Percentiles rank a stretch among this genome's conserved stretches.
These are phyloP conservation scores for Umimayanthus kanabou DNA, from an alignment of 92 coral and sea anemone genomes.

Conservation along the genomic window DNA sequence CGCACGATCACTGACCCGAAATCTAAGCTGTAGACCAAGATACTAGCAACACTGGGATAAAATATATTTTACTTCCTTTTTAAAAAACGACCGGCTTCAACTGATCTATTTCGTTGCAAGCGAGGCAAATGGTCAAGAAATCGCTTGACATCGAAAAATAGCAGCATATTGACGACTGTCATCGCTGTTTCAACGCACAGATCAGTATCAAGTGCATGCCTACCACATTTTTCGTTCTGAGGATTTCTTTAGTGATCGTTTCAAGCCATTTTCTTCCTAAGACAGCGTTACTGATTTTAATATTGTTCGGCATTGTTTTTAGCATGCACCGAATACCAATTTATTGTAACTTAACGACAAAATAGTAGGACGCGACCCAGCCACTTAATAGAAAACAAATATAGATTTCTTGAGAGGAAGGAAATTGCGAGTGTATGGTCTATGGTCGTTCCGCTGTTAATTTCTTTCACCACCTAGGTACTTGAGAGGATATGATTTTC, in stretches of 20 bases:
- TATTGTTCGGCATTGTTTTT: neutral
- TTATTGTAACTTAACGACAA: neutral
- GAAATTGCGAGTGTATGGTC: slow-evolving; percentile 6
- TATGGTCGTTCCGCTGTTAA: slow-evolving; percentile 7
- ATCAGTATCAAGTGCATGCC: neutral
- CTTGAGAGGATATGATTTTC: neutral
- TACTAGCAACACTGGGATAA: neutral
- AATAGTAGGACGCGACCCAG: neutral
- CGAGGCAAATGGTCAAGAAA: neutral
- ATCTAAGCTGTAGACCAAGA: neutral
- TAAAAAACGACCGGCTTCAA: neutral
- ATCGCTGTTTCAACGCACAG: slow-evolving; percentile 1
- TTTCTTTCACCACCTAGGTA: neutral
- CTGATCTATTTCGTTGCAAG: neutral
- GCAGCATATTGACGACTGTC: neutral
- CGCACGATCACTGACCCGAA: neutral
- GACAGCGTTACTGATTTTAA: neutral
- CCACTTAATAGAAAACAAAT: slow-evolving; percentile 28
- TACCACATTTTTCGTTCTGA: neutral
- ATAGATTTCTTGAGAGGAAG: slow-evolving; percentile 21
- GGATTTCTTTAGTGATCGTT: neutral
- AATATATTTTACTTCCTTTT: neutral
- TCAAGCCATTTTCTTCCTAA: neutral
- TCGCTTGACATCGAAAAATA: neutral
- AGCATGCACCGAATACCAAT: neutral